Percentiles rank a stretch among this genome's conserved stretches.
Conservation (phyloP, 2,797 vertebrate species). For the Enteromius afrohamiltoni region DNA sequence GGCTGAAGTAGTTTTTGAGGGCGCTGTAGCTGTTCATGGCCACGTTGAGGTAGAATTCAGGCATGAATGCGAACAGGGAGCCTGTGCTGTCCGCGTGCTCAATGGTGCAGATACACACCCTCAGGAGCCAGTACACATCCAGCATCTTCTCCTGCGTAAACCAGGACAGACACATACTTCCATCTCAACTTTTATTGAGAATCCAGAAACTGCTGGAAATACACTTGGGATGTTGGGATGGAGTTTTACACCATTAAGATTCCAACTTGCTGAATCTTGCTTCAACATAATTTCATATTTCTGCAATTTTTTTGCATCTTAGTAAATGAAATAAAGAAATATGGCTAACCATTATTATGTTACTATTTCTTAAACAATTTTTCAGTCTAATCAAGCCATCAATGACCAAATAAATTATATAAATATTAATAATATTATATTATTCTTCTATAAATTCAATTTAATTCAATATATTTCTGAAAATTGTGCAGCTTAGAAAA, state of each 20-base stretch:
- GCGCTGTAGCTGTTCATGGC: constrained; percentile 98
- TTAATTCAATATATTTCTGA: no score
- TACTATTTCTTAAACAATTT: no score
- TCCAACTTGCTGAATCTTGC: background rate
- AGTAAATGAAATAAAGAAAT: no score
- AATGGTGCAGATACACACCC: constrained; percentile 89
- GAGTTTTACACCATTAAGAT: no score
- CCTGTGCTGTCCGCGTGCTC: constrained; percentile 90
- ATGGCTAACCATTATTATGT: no score
- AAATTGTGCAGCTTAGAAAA: no score
- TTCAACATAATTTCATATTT: background rate
- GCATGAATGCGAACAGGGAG: constrained; percentile 90
- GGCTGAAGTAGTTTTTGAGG: constrained; percentile 98
- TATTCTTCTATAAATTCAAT: no score
- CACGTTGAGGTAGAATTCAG: constrained; percentile 97
- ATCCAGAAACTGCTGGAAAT: background rate
- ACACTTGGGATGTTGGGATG: no score
- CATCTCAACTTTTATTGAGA: background rate
- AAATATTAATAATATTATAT: no score
- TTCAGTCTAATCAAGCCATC: background rate
- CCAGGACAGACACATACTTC: background rate
- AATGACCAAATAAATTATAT: no score
- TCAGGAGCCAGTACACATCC: constrained; percentile 95
- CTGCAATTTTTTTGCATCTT: no score
- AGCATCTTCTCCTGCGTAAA: constrained; percentile 92